A percentile compares a stretch with the other conserved stretches of the same genome.
These are phyloP conservation scores for Campodea augens DNA, from an alignment of 1,140 invertebrate genomes.

Conservation along the genomic window DNA sequence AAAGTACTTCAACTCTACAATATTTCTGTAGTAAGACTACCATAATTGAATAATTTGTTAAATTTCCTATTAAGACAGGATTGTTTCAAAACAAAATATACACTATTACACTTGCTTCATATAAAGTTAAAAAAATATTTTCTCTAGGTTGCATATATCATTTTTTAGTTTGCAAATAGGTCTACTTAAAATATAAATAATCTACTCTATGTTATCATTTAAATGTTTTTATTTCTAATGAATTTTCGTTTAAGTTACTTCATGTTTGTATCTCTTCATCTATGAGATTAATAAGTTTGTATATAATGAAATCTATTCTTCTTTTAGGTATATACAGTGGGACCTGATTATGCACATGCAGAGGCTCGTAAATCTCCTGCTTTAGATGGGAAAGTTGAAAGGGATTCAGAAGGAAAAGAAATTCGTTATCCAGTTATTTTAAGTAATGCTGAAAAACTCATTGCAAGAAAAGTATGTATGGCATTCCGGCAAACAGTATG, in stretches of 20 bases:
- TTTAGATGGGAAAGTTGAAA: constrained; percentile 92
- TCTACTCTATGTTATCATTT: too few species aligned
- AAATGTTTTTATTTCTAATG: neutral
- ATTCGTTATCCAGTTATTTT: constrained; percentile 96
- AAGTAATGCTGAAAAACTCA: constrained; percentile 94
- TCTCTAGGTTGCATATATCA: too few species aligned
- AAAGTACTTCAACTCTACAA: too few species aligned
- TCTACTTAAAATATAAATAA: too few species aligned
- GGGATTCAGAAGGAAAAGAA: constrained; percentile 96
- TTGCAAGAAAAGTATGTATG: constrained; percentile 91
- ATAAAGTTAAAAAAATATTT: too few species aligned
- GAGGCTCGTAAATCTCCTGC: constrained; percentile 97
- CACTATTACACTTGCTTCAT: too few species aligned
- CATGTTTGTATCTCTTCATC: too few species aligned
- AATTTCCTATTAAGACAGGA: too few species aligned
- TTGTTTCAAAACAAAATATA: too few species aligned
- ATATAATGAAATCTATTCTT: neutral
- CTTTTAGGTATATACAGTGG: constrained; percentile 68
- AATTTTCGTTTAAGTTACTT: neutral
- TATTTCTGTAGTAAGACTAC: too few species aligned
- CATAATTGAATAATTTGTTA: too few species aligned
- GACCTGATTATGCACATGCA: constrained; percentile 97
- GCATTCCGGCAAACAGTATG: constrained; percentile 99
- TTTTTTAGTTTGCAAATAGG: too few species aligned
- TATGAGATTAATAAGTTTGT: neutral